Evolutionary conservation across 2,113 vertebrate species (phyloP), one percentile per base, ranked within the genome.

Genomic region (Pterocles orientalis): DNA sequence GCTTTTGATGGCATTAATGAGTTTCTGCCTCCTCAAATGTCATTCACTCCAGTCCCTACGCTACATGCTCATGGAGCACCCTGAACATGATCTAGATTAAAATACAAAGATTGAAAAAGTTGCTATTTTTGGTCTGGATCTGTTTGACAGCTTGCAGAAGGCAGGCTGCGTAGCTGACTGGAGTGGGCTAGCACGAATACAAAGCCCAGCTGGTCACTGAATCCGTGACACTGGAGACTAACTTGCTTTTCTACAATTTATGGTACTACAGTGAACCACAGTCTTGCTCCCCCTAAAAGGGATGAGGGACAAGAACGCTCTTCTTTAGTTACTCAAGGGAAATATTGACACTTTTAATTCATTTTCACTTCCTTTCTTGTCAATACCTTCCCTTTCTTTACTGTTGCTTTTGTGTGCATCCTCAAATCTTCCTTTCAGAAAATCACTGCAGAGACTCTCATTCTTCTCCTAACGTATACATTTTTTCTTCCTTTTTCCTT

Each of bases 291-390:
- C 19, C 12, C 6, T 14, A 33, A 5, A 86, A 73, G 4, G 33
- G 64, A 66, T 54, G 76, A 78, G 50, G n/a, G 28, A 66, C 9
- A 20, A 66, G 60, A 80, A 64, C 61, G n/a, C 20, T 79, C 34
- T 71, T 75, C 15, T 85, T 95, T 92, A 95, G 80, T 90, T 92
- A 57, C 82, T 92, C 48, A 23, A 41, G 57, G 69, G 34, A 78
- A 94, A 89, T 94, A 93, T 43, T 48, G 93, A 86, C 79, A 85
- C 43, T 77, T 92, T 77, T 5, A 94, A 95, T 80, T 94, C 11
- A 86, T 82, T 88, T 87, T 82, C 4, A 82, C 86, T 92, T 86
- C 58, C n/a, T 65, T 91, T 81, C 56, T 34, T 80, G 85, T 90
- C 93, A 80, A 90, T 90, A 77, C 4, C 20, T 57, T 64, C 51